A percentile compares a stretch with the other conserved stretches of the same genome.
Evolutionary conservation across 2,888 invertebrate species (phyloP).

Genomic region (Sarcophaga carnaria): DNA sequence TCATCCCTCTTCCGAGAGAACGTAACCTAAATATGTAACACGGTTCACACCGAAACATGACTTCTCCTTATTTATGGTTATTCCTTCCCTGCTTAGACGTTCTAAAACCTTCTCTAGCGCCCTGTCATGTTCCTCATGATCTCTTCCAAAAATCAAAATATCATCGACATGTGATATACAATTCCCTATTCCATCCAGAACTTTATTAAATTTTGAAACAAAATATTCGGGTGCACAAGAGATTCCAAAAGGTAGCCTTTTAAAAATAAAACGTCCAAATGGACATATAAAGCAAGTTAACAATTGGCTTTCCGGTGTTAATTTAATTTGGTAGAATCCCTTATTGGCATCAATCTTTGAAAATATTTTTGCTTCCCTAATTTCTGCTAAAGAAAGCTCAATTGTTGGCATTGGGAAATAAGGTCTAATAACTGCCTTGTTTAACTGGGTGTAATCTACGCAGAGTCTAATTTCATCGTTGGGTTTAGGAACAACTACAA

Average conservation of each 20-base stretch:
- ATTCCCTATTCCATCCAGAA: conserved; percentile 33
- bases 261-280: conserved; percentile 52
- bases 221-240: conserved; percentile 50
- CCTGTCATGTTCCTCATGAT: conserved; percentile 22
- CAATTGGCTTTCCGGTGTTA: conserved; percentile 21
- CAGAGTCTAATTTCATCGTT: conserved; percentile 28
- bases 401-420: no score
- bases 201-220: conserved; percentile 45
- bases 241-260: conserved; percentile 45
- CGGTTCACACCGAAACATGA: conserved; percentile 38
- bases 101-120: conserved; percentile 28
- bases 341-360: conserved; percentile 50
- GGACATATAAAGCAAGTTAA: conserved; percentile 38
- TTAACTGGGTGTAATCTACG: conserved; percentile 42
- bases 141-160: conserved; percentile 42
- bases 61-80: conserved; percentile 47
- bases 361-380: conserved; percentile 31
- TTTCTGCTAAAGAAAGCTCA: no score
- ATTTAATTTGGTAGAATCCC: conserved; percentile 51
- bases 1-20: conserved; percentile 35
- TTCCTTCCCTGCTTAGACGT: conserved; percentile 39
- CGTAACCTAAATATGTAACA: conserved; percentile 38
- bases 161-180: conserved; percentile 42
- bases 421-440: conserved; percentile 21
- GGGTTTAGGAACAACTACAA: conserved; percentile 35